A percentile compares a stretch with the other conserved stretches of the same genome.
phyloP scores from a whole-genome alignment of 1,140 invertebrate species.

The Cyrtorhinus lividipennis region DNA sequence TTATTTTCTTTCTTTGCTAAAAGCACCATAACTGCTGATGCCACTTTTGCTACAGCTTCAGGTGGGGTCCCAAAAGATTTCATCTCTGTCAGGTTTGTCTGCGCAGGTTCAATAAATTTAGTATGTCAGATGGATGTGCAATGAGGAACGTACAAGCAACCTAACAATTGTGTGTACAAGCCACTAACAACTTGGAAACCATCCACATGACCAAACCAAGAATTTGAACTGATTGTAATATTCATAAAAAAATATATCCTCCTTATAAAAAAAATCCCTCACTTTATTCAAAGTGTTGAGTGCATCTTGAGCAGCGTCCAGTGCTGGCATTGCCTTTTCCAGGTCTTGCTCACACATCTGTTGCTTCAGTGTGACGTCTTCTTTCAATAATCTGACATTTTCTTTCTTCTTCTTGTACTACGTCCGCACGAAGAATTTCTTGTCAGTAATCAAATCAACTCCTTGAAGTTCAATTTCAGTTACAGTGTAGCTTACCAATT shows the following conservation, averaged over 20 bases:
- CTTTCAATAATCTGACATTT: constrained; percentile 79
- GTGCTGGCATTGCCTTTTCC: constrained; percentile 75
- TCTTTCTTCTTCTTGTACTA: constrained; percentile 68
- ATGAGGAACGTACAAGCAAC: no score
- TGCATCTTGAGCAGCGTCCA: constrained; percentile 75
- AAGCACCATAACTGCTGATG: constrained; percentile 72
- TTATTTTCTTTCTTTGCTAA: constrained; percentile 70
- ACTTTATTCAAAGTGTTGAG: constrained; percentile 85
- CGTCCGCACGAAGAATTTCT: no score
- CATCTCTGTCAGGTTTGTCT: constrained; percentile 79
- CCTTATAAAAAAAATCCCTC: no score
- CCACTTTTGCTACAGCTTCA: constrained; percentile 68
- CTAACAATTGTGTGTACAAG: no score
- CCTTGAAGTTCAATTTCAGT: no score
- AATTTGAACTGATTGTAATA: no score
- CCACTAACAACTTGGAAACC: no score
- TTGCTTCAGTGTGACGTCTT: constrained; percentile 68
- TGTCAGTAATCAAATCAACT: not conserved
- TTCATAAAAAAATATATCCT: no score
- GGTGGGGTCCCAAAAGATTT: constrained; percentile 82
- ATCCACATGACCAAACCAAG: no score
- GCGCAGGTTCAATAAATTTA: no score
- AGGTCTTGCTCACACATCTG: constrained; percentile 80
- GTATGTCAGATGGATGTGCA: no score
- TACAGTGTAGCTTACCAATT: constrained; percentile 43